These are phyloP conservation scores for Halichoerus grypus DNA, from an alignment of 2,113 vertebrate species.

Conservation along the genomic window DNA sequence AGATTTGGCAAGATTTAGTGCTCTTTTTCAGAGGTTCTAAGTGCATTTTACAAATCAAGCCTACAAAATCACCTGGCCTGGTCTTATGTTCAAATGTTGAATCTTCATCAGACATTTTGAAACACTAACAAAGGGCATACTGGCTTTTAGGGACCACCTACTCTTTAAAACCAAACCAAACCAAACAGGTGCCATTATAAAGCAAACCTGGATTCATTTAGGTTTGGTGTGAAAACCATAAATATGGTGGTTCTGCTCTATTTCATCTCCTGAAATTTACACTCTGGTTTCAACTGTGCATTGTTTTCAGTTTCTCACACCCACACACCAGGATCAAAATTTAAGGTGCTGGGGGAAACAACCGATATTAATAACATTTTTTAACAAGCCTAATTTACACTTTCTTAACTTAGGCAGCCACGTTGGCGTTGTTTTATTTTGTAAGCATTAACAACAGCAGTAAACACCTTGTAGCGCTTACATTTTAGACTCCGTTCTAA, in stretches of 20 bases:
- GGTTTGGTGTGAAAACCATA: not conserved
- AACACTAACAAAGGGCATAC: not conserved
- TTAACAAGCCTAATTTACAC: not conserved
- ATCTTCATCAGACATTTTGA: not conserved
- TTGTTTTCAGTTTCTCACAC: conserved; percentile 40
- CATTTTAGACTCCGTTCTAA: not conserved
- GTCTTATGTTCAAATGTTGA: not conserved
- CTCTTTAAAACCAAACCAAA: conserved; percentile 39
- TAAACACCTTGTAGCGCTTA: not conserved
- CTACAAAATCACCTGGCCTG: conserved; percentile 20
- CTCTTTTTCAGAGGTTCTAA: conserved; percentile 17
- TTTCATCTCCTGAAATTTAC: not conserved
- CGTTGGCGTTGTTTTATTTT: not conserved
- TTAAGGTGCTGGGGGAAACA: conserved; percentile 8
- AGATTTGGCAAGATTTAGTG: not conserved
- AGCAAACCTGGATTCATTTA: conserved; percentile 12
- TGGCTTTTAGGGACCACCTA: not conserved
- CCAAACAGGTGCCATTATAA: not conserved
- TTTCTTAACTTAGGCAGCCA: not conserved
- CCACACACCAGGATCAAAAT: not conserved
- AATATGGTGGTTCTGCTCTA: not conserved
- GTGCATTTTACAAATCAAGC: not conserved
- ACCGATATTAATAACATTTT: not conserved
- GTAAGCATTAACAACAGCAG: not conserved
- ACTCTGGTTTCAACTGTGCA: not conserved